Percentiles rank a stretch among this genome's conserved stretches.
These are phyloP conservation scores for Hetaerina americana DNA, from an alignment of 1,140 invertebrate species.

Conservation along the genomic window DNA sequence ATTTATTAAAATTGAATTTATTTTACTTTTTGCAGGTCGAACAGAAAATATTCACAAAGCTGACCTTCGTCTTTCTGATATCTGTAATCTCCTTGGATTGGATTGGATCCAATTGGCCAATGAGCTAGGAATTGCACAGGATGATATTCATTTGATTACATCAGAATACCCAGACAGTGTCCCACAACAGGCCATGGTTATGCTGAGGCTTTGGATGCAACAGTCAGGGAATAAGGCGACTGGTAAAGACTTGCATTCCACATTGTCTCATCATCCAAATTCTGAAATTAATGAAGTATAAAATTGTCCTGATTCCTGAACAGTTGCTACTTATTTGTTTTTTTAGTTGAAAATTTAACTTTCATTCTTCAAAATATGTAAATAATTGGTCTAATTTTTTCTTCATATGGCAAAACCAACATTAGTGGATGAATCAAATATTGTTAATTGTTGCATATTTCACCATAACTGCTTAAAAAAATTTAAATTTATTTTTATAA, in stretches of 20 bases:
- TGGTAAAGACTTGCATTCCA: slow-evolving; percentile 31
- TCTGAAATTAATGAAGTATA: too few relatives aligned
- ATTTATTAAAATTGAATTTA: too few relatives aligned
- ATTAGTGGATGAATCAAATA: too few relatives aligned
- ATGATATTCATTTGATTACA: slow-evolving; percentile 77
- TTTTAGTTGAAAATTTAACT: too few relatives aligned
- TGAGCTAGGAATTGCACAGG: slow-evolving; percentile 70
- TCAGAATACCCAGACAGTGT: slow-evolving; percentile 71
- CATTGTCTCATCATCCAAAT: slow-evolving; percentile 1
- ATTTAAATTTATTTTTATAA: too few relatives aligned
- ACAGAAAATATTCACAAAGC: slow-evolving; percentile 58
- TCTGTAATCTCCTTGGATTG: slow-evolving; percentile 78
- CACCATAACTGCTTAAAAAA: too few relatives aligned
- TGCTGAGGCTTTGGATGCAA: slow-evolving; percentile 77
- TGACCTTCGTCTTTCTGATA: slow-evolving; percentile 75
- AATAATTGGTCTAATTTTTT: too few relatives aligned
- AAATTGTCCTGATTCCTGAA: too few relatives aligned
- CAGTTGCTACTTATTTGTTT: too few relatives aligned
- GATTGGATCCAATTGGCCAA: slow-evolving; percentile 85
- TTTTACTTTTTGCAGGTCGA: slow-evolving; percentile 28
- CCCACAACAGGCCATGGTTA: slow-evolving; percentile 80
- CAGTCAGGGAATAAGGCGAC: slow-evolving; percentile 59
- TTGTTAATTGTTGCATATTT: too few relatives aligned
- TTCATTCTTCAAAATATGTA: too few relatives aligned
- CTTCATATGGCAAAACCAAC: too few relatives aligned